These are phyloP conservation scores for Epinephelus awoara DNA, from an alignment of 2,797 vertebrate genomes.

Conservation along the genomic window DNA sequence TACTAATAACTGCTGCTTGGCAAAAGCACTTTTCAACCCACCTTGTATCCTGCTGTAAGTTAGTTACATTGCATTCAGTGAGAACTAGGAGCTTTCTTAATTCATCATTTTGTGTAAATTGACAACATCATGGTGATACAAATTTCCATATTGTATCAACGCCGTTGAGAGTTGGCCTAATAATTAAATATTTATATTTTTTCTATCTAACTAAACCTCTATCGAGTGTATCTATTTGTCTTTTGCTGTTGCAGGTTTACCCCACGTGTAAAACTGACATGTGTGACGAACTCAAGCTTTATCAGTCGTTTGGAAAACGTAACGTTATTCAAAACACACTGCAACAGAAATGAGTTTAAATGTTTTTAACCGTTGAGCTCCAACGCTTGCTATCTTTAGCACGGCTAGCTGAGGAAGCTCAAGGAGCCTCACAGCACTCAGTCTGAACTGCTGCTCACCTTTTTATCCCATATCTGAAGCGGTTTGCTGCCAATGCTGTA, in stretches of 20 bases:
- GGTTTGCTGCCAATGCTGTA: constrained; percentile 99
- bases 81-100: not conserved
- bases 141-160: not conserved
- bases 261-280: not conserved
- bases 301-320: not conserved
- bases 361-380: too few relatives aligned
- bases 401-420: constrained; percentile 22
- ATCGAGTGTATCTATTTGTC: too few relatives aligned
- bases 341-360: not conserved
- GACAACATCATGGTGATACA: not conserved
- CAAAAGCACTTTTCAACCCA: constrained; percentile 4
- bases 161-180: not conserved
- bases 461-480: constrained; percentile 98
- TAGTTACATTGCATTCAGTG: not conserved
- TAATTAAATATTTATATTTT: too few relatives aligned
- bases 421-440: not conserved
- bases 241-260: not conserved
- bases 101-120: not conserved
- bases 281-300: not conserved
- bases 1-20: constrained; percentile 17
- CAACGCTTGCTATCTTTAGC: constrained; percentile 37
- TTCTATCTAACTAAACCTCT: too few relatives aligned
- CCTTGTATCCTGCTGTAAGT: not conserved
- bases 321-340: not conserved
- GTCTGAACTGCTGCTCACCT: constrained; percentile 81